phyloP scores from a whole-genome alignment of 2,113 vertebrate genomes.

The Eurypyga helias region DNA sequence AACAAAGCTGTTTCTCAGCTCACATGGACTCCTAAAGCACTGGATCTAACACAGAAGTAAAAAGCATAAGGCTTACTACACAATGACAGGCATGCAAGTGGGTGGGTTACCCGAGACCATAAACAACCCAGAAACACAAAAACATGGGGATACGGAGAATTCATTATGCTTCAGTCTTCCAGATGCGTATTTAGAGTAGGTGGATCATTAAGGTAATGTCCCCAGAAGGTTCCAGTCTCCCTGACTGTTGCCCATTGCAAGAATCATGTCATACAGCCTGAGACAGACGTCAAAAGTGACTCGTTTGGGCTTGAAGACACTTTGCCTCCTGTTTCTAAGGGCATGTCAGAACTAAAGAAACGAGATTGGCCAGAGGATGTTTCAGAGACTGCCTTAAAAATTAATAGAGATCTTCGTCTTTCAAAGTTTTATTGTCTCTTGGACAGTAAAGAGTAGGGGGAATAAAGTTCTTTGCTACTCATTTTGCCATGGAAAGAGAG shows the following conservation, averaged over 20 bases:
- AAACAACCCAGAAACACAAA: not conserved
- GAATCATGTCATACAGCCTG: not conserved
- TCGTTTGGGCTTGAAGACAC: not conserved
- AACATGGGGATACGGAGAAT: not conserved
- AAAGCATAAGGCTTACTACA: not conserved
- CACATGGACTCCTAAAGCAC: not conserved
- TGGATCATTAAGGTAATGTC: not conserved
- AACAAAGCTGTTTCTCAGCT: not conserved
- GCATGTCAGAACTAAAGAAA: not conserved
- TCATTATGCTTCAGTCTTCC: not conserved
- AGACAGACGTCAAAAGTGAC: not conserved
- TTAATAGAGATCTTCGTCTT: not conserved
- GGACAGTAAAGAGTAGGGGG: not conserved
- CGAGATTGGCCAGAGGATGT: not conserved
- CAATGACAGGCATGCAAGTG: not conserved
- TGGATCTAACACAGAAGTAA: not conserved
- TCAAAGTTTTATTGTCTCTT: not conserved
- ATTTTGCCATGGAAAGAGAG: not conserved
- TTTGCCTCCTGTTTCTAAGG: not conserved
- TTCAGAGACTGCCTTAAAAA: constrained; percentile 11
- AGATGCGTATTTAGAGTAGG: not conserved
- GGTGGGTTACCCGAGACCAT: not conserved
- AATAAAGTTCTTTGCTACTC: constrained; percentile 15
- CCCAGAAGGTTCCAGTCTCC: not conserved
- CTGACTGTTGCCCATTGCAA: not conserved